Evolutionary conservation across 2,888 invertebrate species (phyloP), one percentile per base, ranked within the genome.

Genomic region (Platynereis dumerilii): DNA sequence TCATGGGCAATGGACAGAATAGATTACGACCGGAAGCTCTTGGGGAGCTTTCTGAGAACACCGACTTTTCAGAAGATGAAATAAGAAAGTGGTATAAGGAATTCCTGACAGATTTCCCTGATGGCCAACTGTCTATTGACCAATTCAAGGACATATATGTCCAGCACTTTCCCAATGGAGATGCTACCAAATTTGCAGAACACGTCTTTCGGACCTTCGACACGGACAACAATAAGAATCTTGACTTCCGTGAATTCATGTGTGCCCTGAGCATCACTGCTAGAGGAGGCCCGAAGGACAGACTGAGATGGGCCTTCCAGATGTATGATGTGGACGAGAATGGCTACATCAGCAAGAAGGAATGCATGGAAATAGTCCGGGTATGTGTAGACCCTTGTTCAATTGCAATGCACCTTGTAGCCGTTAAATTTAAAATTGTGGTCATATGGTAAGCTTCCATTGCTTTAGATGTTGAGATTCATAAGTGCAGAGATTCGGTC

Each of bases 281-380:
- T 10, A 56, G 61, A 3, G 65, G 65, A 2, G 48, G 28, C 15
- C 39, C 65, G 28, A 29, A 45, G 24, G 65, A 65, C 27, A 2
- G 65, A n/a, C 58, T 65, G 1, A 55, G 39, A 20, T 65, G 65
- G 65, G 65, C 65, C 27, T 65, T 65, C 42, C 45, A 39, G 12
- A 65, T 65, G 65, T 65, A 65, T 54, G 65, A 65, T 29, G 61
- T 65, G n/a, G 61, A 65, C 52, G 65, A 65, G n/a, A 61, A 48
- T 52, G 65, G 65, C 1, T 65, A 45, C 24, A 61, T 65, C 52
- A 45, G 48, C 22, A 65, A 58, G 53, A 57, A 28, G 5, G 65
- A 65, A 27, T 61, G 61, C 54, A 28, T 44, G 1, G 61, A 65
- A 24, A 61, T 65, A 7, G 56, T 65, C 2, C 44, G 48, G 61